Conservation (phyloP, 1,140 invertebrate species). For the Muscidifurax raptorellus region DNA sequence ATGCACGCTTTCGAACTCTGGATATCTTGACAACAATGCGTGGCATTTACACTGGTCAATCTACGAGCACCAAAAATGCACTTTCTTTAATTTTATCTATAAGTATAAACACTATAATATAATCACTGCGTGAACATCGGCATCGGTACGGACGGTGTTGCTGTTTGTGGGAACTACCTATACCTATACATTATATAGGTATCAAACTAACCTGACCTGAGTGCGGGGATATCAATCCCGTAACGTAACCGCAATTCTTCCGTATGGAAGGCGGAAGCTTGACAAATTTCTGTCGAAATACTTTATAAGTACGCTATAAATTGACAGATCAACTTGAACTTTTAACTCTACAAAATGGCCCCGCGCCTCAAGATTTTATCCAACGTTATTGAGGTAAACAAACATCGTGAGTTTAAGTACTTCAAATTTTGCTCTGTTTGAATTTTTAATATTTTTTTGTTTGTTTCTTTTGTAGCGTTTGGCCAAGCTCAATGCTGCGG, state of each 20-base stretch:
- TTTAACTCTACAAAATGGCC: slow-evolving; percentile 57
- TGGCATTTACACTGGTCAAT: not conserved
- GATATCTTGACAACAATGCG: not conserved
- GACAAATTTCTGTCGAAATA: not conserved
- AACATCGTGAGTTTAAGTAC: not conserved
- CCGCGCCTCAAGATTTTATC: slow-evolving; percentile 65
- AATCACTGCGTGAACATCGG: not conserved
- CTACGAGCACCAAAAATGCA: not conserved
- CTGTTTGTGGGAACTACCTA: not conserved
- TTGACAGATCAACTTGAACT: not conserved
- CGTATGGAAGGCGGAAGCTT: slow-evolving; percentile 17
- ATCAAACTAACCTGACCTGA: slow-evolving; percentile 7
- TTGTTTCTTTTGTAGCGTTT: slow-evolving; percentile 75
- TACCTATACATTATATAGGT: not conserved
- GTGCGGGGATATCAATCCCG: not conserved
- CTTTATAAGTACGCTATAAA: slow-evolving; percentile 16
- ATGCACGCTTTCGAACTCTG: not conserved
- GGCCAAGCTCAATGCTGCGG: slow-evolving; percentile 75
- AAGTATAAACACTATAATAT: not conserved
- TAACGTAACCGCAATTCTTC: not conserved
- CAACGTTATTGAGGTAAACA: slow-evolving; percentile 64
- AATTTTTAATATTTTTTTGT: slow-evolving; percentile 2
- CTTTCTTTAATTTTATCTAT: not conserved
- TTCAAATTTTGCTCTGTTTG: slow-evolving; percentile 31
- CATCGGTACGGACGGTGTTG: not conserved